Conservation (phyloP, 2,797 vertebrate species). For the Sebastes dallii region DNA sequence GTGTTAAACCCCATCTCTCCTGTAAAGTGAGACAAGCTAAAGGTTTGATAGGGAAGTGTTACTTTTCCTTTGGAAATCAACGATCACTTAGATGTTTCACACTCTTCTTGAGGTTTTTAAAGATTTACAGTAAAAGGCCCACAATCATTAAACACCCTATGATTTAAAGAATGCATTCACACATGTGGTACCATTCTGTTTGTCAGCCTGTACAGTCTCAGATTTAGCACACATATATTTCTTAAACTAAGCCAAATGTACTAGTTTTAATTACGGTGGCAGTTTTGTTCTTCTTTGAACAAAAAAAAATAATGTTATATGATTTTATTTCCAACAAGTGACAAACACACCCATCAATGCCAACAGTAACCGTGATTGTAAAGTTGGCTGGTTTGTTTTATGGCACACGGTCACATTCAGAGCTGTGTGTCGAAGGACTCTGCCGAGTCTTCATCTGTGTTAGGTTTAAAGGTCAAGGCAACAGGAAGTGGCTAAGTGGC, state of each 20-base stretch:
- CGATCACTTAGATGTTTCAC: not conserved
- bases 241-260: conserved; percentile 7
- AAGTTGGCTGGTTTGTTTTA: conserved; percentile 52
- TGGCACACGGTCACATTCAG: conserved; percentile 54
- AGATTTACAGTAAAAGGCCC: conserved; percentile 1
- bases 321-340: conserved; percentile 39
- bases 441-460: conserved; percentile 56
- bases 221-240: not conserved
- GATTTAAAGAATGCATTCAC: conserved; percentile 3
- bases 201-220: conserved; percentile 1
- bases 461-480: conserved; percentile 79
- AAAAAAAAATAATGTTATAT: conserved; percentile 3
- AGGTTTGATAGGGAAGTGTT: not conserved
- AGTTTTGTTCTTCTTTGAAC: conserved; percentile 2
- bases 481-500: conserved; percentile 82
- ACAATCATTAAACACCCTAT: conserved; percentile 1
- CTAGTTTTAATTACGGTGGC: no score
- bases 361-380: conserved; percentile 63
- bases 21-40: conserved; percentile 6
- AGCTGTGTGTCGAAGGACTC: conserved; percentile 49
- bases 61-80: conserved; percentile 1
- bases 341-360: conserved; percentile 48
- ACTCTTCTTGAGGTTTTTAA: not conserved
- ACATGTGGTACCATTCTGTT: conserved; percentile 9
- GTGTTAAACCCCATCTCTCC: conserved; percentile 13